Base-by-base conservation (phyloP, 2,888 invertebrate genomes). In the Cephus spinipes region DNA sequence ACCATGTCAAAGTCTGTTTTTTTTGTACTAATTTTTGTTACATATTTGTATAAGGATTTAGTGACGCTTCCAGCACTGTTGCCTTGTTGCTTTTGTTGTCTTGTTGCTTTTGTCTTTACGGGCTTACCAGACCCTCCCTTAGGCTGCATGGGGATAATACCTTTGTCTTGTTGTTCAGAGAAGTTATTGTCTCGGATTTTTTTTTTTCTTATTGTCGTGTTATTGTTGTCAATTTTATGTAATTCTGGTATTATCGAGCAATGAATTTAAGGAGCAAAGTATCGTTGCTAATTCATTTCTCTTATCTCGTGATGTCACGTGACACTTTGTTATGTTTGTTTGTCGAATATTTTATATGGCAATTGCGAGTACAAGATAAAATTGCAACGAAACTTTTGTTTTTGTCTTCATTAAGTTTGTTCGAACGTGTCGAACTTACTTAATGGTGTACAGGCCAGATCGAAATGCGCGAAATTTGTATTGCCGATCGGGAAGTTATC, bases 401-500 rank as follows among this genome's bases (percentile, higher is more conserved):
- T 33, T 68, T 75, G 68, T 75, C 77, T 76, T 79, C 79, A 80
- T 76, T 73, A 74, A 23, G 55, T 55, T 55, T 2, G 23, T 23
- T 55, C 55, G 55, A 23, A 55, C 9, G 9, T 23, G 23, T 2
- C 23, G 23, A 55, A 9, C 9, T 6, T 9, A 15, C 35, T 40
- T 55, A 55, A 55, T 55, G 55, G 23, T 23, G 23, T 9, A 55
- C 55, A 2, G 55, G 23, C 55, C 55, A 55, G 55, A 55, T 55
- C 23, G 9, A 55, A 55, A 55, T 55, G 9, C 23, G 86, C 71
- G 55, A n/a, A 76, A 73, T 33, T 15, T 76, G 73, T 33, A 40
- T 73, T n/a, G 30, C 31, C 35, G 55, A 33, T 73, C 34, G 77
- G 68, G 74, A 77, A 33, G 55, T 55, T 23, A 55, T 55, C 74